A percentile compares a stretch with the other conserved stretches of the same genome.
Conservation (phyloP, 2,797 vertebrate species). For the Nasua narica region DNA sequence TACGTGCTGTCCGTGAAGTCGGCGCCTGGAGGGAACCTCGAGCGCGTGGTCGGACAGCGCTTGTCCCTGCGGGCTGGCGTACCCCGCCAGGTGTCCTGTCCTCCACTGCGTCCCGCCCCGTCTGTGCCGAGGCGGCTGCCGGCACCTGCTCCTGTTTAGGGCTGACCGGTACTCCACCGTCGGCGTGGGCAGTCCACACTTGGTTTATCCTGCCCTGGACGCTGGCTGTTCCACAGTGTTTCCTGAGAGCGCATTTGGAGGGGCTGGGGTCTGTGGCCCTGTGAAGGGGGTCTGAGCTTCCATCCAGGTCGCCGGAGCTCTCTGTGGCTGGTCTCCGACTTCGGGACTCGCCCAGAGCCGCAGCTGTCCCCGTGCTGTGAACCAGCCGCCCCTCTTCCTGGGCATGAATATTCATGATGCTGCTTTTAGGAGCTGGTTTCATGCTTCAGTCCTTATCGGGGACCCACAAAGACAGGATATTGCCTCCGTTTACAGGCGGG, state of each 20-base stretch:
- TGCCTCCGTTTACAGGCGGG: neutral
- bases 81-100: fast-evolving
- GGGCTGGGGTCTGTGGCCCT: neutral
- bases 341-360: neutral
- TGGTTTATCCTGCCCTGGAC: fast-evolving
- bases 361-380: neutral
- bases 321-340: neutral
- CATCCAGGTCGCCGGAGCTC: neutral
- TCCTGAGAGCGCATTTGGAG: neutral
- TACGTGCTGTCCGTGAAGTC: no score
- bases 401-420: neutral
- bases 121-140: fast-evolving
- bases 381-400: neutral
- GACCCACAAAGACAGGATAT: neutral
- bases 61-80: neutral
- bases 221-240: fast-evolving
- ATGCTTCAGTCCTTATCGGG: neutral
- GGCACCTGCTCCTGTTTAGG: neutral
- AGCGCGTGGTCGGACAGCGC: fast-evolving
- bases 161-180: no score
- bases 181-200: fast-evolving
- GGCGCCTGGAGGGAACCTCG: fast-evolving
- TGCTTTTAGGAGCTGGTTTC: no score
- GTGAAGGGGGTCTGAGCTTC: fast-evolving
- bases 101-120: fast-evolving